phyloP scores from a whole-genome alignment of 2,797 vertebrate genomes.

The Discoglossus pictus region DNA sequence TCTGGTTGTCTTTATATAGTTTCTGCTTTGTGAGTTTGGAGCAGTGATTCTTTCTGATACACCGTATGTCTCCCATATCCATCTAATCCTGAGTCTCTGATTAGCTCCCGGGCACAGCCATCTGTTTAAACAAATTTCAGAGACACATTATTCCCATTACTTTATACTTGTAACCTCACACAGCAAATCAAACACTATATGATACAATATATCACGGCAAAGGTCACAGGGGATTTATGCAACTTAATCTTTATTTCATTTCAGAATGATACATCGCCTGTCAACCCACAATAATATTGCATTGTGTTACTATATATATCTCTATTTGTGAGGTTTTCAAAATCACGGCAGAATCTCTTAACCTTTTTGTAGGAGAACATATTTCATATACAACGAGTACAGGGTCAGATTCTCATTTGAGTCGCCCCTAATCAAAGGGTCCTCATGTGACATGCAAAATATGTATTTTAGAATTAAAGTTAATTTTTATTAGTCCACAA shows the following conservation, averaged over 20 bases:
- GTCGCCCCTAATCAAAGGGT: no score
- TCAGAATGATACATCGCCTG: not conserved
- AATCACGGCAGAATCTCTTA: no score
- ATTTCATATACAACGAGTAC: no score
- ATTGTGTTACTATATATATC: no score
- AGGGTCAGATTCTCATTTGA: no score
- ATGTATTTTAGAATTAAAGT: no score
- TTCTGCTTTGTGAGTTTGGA: not conserved
- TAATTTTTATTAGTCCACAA: no score
- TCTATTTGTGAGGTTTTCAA: no score
- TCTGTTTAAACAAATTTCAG: conserved; percentile 18
- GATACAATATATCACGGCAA: conserved; percentile 10
- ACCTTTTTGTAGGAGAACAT: no score
- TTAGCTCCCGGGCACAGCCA: conserved; percentile 6
- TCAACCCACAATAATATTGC: not conserved
- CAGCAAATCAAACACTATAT: not conserved
- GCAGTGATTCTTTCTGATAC: conserved; percentile 3
- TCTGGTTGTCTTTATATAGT: no score
- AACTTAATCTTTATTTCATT: conserved; percentile 1
- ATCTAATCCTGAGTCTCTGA: conserved; percentile 7
- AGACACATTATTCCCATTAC: conserved; percentile 12
- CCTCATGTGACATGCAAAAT: no score
- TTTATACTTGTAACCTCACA: not conserved
- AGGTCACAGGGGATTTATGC: not conserved
- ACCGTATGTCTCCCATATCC: not conserved